Evolutionary conservation across 1,140 invertebrate species (phyloP), one percentile per base, ranked within the genome.

Genomic region (Aphidius gifuensis): DNA sequence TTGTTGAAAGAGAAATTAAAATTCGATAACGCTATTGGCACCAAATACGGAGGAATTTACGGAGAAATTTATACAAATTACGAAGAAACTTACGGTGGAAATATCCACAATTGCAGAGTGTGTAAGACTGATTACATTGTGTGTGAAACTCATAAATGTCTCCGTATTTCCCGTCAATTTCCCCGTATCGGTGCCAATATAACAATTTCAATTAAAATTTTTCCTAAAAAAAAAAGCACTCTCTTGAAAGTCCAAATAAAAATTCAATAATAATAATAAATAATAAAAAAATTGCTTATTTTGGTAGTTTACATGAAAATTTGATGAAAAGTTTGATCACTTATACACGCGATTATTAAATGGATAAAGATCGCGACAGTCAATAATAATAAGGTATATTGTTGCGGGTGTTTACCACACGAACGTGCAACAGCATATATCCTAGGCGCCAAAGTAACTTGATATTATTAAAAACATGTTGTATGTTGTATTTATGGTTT

Each of bases 311-410:
- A 42, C 8, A 11, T 38, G 38, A 46, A 48, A 56, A 55, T 55
- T 55, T 39, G 53, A 55, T 42, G 53, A 55, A 9, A 11, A 40
- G 16, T 32, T 32, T 62, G 43, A 42, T 45, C 38, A 9, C 38
- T 48, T 45, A 9, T 44, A 45, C 60, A 57, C 54, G 54, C 54
- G 61, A 56, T 62, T 62, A 62, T 62, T 62, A 62, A 62, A 58
- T 49, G 46, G 61, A 62, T 62, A 62, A 62, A 58, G 55, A 62
- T 62, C 61, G 55, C 55, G 55, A 58, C 61, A 51, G 40, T 58
- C 40, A 43, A 57, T 62, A 58, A 62, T 57, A 55, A 58, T 62
- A 62, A 62, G 54, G 42, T 23, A 42, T 50, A 42, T 50, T 47
- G 51, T 50, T 43, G 54, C 59, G 51, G 39, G 44, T 54, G 60